Conservation (phyloP, 1,140 invertebrate genomes). For the Heliothis virescens region DNA sequence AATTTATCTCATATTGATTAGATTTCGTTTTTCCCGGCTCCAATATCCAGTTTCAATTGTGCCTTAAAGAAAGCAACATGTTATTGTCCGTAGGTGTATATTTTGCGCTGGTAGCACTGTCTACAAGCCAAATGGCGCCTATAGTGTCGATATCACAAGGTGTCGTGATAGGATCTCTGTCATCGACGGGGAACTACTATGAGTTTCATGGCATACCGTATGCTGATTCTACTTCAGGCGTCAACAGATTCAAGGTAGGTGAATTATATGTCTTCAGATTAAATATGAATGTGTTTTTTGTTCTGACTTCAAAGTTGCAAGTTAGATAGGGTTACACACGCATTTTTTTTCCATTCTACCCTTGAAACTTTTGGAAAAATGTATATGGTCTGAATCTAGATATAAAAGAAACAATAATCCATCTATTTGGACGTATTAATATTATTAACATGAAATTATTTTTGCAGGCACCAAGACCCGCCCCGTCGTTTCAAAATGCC, state of each 20-base stretch:
- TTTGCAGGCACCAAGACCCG: slow-evolving; percentile 73
- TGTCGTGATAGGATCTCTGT: slow-evolving; percentile 62
- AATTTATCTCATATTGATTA: slow-evolving; percentile 14
- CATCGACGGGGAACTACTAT: slow-evolving; percentile 62
- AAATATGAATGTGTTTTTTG: no score
- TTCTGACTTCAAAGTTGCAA: no score
- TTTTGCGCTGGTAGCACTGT: slow-evolving; percentile 47
- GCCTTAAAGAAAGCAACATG: slow-evolving; percentile 51
- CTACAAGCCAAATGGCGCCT: slow-evolving; percentile 51
- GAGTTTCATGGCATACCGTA: slow-evolving; percentile 78
- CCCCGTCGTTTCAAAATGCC: slow-evolving; percentile 66
- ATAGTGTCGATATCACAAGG: slow-evolving; percentile 71
- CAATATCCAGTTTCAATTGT: not conserved
- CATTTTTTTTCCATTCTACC: no score
- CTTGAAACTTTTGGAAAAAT: no score
- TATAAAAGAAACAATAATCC: no score
- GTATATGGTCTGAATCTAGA: no score
- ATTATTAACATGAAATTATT: slow-evolving; percentile 18
- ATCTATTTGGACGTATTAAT: not conserved
- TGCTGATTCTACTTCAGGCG: slow-evolving; percentile 74
- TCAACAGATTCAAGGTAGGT: slow-evolving; percentile 74
- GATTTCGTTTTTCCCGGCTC: not conserved
- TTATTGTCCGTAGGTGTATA: slow-evolving; percentile 51
- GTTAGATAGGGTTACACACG: no score
- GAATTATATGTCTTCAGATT: no score